A percentile compares a stretch with the other conserved stretches of the same genome.
Evolutionary conservation across 2,797 vertebrate genomes (phyloP).

Genomic region (Lepilemur septentrionalis): DNA sequence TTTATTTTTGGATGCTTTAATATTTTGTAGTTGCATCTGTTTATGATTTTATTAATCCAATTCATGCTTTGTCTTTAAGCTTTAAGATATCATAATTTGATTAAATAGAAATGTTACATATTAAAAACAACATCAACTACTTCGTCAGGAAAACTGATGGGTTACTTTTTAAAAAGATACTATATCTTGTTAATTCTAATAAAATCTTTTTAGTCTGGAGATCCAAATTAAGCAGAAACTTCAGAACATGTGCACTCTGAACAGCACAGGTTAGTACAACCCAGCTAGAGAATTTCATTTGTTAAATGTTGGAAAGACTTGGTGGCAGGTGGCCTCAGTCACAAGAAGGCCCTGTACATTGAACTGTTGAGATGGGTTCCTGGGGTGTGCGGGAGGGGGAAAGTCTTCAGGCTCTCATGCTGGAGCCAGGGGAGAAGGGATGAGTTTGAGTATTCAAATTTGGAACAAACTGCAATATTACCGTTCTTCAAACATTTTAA

Average conservation of each 20-base stretch:
- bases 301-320: neutral
- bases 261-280: neutral
- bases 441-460: neutral
- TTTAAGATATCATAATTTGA: neutral
- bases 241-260: neutral
- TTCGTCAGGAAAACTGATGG: neutral
- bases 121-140: neutral
- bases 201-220: neutral
- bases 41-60: neutral
- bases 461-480: neutral
- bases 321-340: fast-evolving
- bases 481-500: neutral
- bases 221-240: neutral
- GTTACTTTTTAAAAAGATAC: neutral
- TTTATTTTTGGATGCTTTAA: neutral
- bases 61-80: neutral
- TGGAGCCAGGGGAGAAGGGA: neutral
- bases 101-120: neutral
- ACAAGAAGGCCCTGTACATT: neutral
- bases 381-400: neutral
- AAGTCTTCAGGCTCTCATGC: neutral
- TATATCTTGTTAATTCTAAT: neutral
- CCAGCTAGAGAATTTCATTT: neutral
- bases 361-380: neutral
- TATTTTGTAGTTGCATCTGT: neutral